Percentiles rank a stretch among this genome's conserved stretches.
Conservation (phyloP, 2,888 invertebrate species). For the Hedya salicella region DNA sequence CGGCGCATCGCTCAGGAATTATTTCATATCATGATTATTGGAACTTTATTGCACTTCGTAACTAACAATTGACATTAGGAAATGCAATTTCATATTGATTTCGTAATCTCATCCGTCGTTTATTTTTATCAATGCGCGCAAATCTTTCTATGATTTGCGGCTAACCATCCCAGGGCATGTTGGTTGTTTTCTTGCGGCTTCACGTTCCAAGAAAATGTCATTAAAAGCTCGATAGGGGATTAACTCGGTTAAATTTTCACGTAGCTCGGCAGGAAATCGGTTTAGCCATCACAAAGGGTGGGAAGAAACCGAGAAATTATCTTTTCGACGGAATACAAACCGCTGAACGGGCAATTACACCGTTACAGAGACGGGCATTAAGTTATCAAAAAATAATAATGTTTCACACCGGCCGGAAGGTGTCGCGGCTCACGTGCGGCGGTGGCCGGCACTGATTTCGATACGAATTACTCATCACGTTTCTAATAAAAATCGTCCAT, state of each 20-base stretch:
- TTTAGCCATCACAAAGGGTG: conserved; percentile 81
- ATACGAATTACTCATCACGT: conserved; percentile 73
- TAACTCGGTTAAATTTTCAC: conserved; percentile 81
- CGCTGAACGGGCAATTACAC: conserved; percentile 83
- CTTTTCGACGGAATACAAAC: conserved; percentile 77
- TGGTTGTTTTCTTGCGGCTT: conserved; percentile 79
- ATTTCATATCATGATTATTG: conserved; percentile 85
- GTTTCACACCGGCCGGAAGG: conserved; percentile 83
- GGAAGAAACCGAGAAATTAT: conserved; percentile 83
- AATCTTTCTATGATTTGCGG: conserved; percentile 85
- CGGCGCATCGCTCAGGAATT: conserved; percentile 80
- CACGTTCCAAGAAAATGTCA: conserved; percentile 78
- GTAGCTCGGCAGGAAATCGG: conserved; percentile 81
- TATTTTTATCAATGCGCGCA: conserved; percentile 83
- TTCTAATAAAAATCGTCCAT: conserved; percentile 79
- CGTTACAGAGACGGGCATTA: conserved; percentile 79
- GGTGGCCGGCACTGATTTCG: conserved; percentile 72
- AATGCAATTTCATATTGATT: conserved; percentile 85
- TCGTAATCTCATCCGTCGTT: conserved; percentile 79
- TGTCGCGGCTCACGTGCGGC: conserved; percentile 74
- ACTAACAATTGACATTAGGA: conserved; percentile 86
- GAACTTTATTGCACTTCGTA: conserved; percentile 85
- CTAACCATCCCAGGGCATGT: conserved; percentile 72
- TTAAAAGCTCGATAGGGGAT: conserved; percentile 82
- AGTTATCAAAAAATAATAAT: conserved; percentile 81